A percentile compares a stretch with the other conserved stretches of the same genome.
These are phyloP conservation scores for Ivindomyrus marchei DNA, from an alignment of 2,113 vertebrate species.

Conservation along the genomic window DNA sequence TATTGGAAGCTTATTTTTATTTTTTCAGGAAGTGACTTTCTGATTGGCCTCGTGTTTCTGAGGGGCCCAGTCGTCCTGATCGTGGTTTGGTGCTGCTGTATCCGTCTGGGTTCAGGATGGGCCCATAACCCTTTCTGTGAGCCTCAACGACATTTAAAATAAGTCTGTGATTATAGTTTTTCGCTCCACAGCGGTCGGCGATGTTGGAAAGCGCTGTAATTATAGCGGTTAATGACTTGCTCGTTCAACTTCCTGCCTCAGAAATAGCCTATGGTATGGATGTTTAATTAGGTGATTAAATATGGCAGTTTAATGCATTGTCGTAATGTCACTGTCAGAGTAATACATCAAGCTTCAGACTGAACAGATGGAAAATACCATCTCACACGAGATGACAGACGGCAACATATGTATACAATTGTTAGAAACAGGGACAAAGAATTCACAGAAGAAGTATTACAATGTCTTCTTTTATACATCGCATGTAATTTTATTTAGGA, in stretches of 20 bases:
- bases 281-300: not conserved
- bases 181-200: slow-evolving; percentile 31
- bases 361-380: not conserved
- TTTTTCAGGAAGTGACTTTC: not conserved
- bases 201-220: slow-evolving; percentile 25
- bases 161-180: slow-evolving; percentile 48
- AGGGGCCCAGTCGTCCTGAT: not conserved
- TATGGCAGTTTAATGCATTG: not conserved
- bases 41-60: not conserved
- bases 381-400: not conserved
- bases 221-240: slow-evolving; percentile 14
- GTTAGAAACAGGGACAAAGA: not conserved
- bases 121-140: not conserved
- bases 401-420: not conserved
- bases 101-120: not conserved
- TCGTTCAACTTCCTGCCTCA: not conserved
- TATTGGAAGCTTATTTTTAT: not conserved
- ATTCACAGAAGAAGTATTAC: not conserved
- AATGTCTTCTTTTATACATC: not conserved
- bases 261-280: not conserved
- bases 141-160: slow-evolving; percentile 47
- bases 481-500: not conserved
- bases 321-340: not conserved
- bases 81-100: not conserved
- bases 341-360: not conserved